phyloP scores from a whole-genome alignment of 2,113 vertebrate genomes.

The Lichenostomus cassidix region DNA sequence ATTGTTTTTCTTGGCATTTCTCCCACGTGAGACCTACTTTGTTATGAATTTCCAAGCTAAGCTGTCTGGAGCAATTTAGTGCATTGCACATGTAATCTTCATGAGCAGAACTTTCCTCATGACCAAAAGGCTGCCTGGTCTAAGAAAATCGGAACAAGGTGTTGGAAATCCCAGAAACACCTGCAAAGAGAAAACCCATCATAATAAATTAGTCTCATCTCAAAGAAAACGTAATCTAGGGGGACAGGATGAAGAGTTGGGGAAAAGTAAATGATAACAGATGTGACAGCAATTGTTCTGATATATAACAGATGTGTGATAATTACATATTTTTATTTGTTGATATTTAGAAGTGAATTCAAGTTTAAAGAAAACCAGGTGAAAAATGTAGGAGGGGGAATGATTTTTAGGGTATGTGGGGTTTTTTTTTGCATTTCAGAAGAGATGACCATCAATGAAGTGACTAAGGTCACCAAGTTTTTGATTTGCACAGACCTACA shows the following conservation, averaged over 20 bases:
- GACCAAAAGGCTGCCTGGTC: not conserved
- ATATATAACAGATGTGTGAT: not conserved
- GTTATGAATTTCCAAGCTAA: not conserved
- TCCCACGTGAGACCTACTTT: not conserved
- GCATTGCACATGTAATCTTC: not conserved
- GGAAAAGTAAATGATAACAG: not conserved
- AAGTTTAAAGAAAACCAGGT: not conserved
- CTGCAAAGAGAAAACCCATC: not conserved
- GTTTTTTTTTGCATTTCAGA: not conserved
- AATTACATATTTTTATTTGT: not conserved
- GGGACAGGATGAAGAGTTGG: not conserved
- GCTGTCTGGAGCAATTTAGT: not conserved
- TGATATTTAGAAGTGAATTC: not conserved
- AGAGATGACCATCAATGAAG: not conserved
- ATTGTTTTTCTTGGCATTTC: not conserved
- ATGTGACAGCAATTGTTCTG: not conserved
- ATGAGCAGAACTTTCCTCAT: not conserved
- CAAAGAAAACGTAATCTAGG: not conserved
- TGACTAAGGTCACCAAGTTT: not conserved
- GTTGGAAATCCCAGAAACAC: not conserved
- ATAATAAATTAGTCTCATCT: not conserved
- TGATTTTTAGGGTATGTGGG: not conserved
- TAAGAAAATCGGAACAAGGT: not conserved
- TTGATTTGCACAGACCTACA: fast-evolving
- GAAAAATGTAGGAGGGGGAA: fast-evolving